Evolutionary conservation across 2,113 vertebrate species (phyloP), one percentile per base, ranked within the genome.

Genomic region (Phyllostomus discolor): DNA sequence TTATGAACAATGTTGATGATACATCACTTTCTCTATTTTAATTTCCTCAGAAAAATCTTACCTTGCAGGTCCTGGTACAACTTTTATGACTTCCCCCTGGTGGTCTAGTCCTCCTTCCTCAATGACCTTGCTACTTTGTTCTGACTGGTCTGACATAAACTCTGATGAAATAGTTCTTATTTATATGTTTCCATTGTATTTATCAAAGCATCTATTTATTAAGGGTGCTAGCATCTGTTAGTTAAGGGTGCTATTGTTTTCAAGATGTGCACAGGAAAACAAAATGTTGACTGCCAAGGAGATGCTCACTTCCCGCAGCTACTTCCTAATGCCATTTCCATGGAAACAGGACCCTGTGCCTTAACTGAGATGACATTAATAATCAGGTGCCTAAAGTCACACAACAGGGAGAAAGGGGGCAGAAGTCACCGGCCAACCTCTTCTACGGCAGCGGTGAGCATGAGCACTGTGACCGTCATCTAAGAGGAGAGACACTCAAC

Each of bases 321-420:
- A 97, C 97, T 98, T 98, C 84, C 88, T 96, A 91, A 83, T 82
- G 95, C 50, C 64, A 98, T 98, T 98, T 97, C 98, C 97, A 98
- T 98, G 97, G 98, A 97, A 98, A 98, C 98, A 87, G 48, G 94
- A 88, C 86, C 87, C 93, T 9, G 8, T 73, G 92, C 70, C 95
- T 96, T 97, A 97, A 97, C 69, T 72, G 86, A 95, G 78, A 97
- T 97, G 96, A 97, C 97, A 97, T 97, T 98, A 98, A 98, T 98
- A 95, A 98, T 98, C 97, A 93, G 97, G 94, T 98, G 95, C 82
- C 90, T 95, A 67, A 95, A 98, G 92, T 70, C 83, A 96, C 48
- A 97, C 84, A 96, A 98, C 97, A 93, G 86, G 93, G 59, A 97
- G 88, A 87, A 52, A 95, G 88, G 24, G 59, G 95, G 94, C 94